Percentiles rank a stretch among this genome's conserved stretches.
phyloP scores from a whole-genome alignment of 2,888 invertebrate genomes.

The Micoletzkya japonica region DNA sequence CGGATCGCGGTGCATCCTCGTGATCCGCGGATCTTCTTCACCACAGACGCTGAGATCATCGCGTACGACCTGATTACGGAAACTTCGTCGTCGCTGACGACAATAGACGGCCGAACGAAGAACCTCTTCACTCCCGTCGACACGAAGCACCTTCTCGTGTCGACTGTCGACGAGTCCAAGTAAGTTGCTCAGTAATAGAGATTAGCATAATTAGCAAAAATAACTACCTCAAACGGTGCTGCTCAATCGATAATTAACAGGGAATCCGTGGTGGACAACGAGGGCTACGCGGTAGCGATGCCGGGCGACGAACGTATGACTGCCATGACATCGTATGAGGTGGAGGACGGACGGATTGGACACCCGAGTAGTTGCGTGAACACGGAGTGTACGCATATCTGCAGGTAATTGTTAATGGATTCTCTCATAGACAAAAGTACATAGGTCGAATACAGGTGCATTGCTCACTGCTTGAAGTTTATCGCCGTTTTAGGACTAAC shows the following conservation, averaged over 20 bases:
- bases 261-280: not conserved
- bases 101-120: not conserved
- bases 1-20: conserved; percentile 4
- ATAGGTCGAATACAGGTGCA: too few relatives aligned
- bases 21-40: conserved; percentile 1
- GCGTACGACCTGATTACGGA: not conserved
- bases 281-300: not conserved
- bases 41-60: conserved; percentile 3
- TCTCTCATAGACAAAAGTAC: too few relatives aligned
- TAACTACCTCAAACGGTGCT: not conserved
- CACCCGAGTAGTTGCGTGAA: conserved; percentile 9
- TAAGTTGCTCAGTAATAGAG: not conserved
- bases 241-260: not conserved
- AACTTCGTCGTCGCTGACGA: not conserved
- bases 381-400: conserved; percentile 20
- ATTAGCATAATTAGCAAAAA: not conserved
- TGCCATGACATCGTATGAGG: conserved; percentile 6
- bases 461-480: too few relatives aligned
- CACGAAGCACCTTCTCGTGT: not conserved
- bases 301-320: conserved; percentile 7
- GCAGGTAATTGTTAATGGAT: conserved; percentile 17
- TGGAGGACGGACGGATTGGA: conserved; percentile 3
- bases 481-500: too few relatives aligned
- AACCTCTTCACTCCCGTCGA: conserved; percentile 3
- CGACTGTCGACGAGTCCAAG: conserved; percentile 15